A percentile compares a stretch with the other conserved stretches of the same genome.
These are phyloP conservation scores for Rhimphoctona megacephalus DNA, from an alignment of 2,888 invertebrate species.

Conservation along the genomic window DNA sequence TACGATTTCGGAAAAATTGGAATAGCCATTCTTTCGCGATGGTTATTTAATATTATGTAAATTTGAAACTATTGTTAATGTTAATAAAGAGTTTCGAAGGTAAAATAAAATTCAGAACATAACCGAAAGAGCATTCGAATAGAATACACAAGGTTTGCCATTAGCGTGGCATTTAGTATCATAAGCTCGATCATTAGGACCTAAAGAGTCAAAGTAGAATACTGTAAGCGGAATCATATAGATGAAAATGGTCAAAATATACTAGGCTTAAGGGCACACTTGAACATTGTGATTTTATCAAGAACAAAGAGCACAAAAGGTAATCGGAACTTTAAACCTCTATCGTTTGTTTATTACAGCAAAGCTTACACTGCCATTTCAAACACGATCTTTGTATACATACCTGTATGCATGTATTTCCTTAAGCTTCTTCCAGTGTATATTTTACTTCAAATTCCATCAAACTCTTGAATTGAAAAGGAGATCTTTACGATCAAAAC, in stretches of 20 bases:
- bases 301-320: slow-evolving; percentile 4
- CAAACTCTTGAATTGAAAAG: neutral
- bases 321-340: slow-evolving; percentile 13
- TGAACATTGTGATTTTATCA: slow-evolving; percentile 10
- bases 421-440: neutral
- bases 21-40: neutral
- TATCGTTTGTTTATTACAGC: neutral
- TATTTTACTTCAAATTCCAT: neutral
- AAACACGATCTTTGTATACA: neutral
- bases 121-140: neutral
- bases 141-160: neutral
- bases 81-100: neutral
- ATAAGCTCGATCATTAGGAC: neutral
- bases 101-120: neutral
- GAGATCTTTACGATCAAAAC: neutral
- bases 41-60: neutral
- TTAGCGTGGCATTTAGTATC: neutral
- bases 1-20: neutral
- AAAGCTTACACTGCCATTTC: neutral
- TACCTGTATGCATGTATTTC: neutral
- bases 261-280: neutral
- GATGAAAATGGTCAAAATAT: neutral
- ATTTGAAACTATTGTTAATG: neutral
- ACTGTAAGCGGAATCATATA: neutral
- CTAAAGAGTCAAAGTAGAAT: neutral